These are phyloP conservation scores for Gobius niger DNA, from an alignment of 2,113 vertebrate species.

Conservation along the genomic window DNA sequence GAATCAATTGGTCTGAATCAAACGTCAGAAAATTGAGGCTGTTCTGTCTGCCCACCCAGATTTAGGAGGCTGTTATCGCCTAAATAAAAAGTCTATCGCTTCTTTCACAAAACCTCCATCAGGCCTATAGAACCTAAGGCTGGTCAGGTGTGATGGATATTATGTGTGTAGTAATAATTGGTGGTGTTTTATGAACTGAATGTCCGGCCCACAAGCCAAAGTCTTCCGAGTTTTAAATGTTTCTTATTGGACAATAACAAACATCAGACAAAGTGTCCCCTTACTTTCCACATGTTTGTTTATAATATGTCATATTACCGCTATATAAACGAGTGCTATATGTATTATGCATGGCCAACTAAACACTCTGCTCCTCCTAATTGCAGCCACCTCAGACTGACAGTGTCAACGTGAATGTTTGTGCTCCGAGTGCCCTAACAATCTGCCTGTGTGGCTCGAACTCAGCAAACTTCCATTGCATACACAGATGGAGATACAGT, in stretches of 20 bases:
- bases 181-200: no score
- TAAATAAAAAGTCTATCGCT: no score
- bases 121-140: no score
- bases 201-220: no score
- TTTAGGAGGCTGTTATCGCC: no score
- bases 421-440: not conserved
- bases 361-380: not conserved
- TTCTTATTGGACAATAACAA: not conserved
- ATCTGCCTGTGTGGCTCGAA: constrained; percentile 2
- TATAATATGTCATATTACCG: not conserved
- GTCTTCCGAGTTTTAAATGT: no score
- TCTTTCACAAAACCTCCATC: no score
- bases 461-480: constrained; percentile 6
- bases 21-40: no score
- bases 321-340: not conserved
- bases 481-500: constrained; percentile 2
- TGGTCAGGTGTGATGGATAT: no score
- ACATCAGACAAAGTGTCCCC: not conserved
- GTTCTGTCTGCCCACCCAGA: no score
- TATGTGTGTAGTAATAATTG: no score
- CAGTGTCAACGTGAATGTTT: not conserved
- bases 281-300: not conserved
- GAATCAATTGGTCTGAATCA: no score
- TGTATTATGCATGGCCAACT: not conserved
- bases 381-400: not conserved